phyloP scores from a whole-genome alignment of 2,888 invertebrate species.

The Saturnia pavonia region DNA sequence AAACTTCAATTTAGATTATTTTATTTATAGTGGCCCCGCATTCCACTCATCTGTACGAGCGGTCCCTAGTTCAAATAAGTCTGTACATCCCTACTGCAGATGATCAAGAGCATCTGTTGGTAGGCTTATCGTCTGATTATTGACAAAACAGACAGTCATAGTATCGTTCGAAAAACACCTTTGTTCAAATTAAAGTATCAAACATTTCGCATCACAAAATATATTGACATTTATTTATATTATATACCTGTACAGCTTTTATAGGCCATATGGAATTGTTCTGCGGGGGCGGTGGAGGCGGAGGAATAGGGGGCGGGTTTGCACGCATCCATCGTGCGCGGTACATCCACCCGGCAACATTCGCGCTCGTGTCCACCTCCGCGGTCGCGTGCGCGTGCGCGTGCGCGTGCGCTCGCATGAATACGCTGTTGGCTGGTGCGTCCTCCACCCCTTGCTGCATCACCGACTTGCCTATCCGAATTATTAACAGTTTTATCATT shows the following conservation, averaged over 20 bases:
- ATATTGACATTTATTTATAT: neutral
- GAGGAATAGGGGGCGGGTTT: constrained; percentile 34
- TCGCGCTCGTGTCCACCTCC: constrained; percentile 27
- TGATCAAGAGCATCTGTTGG: too few species aligned
- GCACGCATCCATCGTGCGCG: constrained; percentile 79
- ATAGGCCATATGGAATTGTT: constrained; percentile 53
- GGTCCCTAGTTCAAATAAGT: too few species aligned
- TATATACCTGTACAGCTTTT: constrained; percentile 54
- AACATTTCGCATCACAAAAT: neutral
- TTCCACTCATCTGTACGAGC: too few species aligned
- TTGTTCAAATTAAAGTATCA: neutral
- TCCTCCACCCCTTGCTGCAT: constrained; percentile 34
- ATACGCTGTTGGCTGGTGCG: constrained; percentile 68
- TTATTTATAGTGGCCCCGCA: too few species aligned
- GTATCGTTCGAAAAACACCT: neutral
- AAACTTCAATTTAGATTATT: too few species aligned
- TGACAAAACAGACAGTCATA: neutral
- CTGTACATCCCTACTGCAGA: too few species aligned
- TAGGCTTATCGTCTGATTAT: too few species aligned
- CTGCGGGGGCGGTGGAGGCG: constrained; percentile 73
- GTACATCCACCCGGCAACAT: constrained; percentile 28
- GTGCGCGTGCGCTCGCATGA: constrained; percentile 56
- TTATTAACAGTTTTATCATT: neutral
- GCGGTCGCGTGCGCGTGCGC: constrained; percentile 36
- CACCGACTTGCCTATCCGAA: constrained; percentile 42